Percentiles rank a stretch among this genome's conserved stretches.
Conservation (phyloP, 2,888 invertebrate genomes). For the Resseliella maxima region DNA sequence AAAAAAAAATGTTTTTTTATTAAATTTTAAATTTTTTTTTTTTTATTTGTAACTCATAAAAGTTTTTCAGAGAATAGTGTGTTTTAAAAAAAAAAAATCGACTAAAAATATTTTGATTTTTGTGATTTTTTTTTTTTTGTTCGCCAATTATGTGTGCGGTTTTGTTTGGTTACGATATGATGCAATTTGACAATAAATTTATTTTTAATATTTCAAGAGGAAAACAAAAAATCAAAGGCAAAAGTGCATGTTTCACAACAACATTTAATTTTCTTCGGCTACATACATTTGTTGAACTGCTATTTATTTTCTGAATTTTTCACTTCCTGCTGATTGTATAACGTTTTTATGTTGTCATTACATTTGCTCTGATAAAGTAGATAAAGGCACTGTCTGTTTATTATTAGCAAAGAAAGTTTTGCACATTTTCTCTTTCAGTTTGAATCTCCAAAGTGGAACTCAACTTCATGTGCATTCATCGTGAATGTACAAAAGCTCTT, state of each 20-base stretch:
- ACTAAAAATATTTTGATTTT: no score
- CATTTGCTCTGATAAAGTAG: background rate
- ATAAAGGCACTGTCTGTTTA: background rate
- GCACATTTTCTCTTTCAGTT: conserved; percentile 17
- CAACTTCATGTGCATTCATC: no score
- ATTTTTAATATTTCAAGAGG: background rate
- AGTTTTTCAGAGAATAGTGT: no score
- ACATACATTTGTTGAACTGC: background rate
- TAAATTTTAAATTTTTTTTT: background rate
- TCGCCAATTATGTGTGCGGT: no score
- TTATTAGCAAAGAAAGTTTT: background rate
- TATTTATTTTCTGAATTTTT: background rate
- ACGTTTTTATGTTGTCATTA: background rate
- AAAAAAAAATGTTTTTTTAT: background rate
- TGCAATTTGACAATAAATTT: background rate
- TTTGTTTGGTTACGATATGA: background rate
- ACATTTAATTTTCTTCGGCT: no score
- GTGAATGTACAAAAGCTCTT: no score
- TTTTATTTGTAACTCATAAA: no score
- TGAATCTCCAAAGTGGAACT: no score
- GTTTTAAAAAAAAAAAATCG: no score
- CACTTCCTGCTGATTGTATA: conserved; percentile 28
- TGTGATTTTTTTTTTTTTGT: no score
- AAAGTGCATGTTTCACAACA: background rate
- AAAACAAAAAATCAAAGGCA: background rate